A percentile compares a stretch with the other conserved stretches of the same genome.
Evolutionary conservation across 1,140 invertebrate genomes (phyloP).

Genomic region (Plectrocnemia conspersa): DNA sequence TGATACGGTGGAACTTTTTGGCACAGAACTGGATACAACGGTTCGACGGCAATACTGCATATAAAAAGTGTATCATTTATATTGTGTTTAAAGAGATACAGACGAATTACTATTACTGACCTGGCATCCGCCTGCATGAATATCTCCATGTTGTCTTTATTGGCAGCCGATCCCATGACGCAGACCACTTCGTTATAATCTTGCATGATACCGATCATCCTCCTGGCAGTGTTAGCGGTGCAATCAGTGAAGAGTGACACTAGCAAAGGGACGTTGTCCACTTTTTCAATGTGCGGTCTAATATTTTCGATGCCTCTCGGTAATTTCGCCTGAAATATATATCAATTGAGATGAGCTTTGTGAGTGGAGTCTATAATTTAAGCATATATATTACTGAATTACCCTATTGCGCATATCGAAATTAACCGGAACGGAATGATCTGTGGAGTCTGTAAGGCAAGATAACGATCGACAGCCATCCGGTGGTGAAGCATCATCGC

Average conservation of each 20-base stretch:
- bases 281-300: conserved; percentile 87
- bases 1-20: conserved; percentile 51
- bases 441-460: conserved; percentile 80
- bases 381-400: conserved; percentile 37
- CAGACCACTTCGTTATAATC: conserved; percentile 92
- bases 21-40: conserved; percentile 71
- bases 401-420: conserved; percentile 91
- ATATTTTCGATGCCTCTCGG: conserved; percentile 96
- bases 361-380: not conserved
- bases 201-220: conserved; percentile 95
- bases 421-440: conserved; percentile 81
- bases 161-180: conserved; percentile 81
- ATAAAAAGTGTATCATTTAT: conserved; percentile 5
- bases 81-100: too few relatives aligned
- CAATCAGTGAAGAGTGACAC: conserved; percentile 97
- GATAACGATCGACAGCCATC: conserved; percentile 76
- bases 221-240: conserved; percentile 75
- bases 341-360: not conserved
- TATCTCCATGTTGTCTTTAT: conserved; percentile 83
- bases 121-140: conserved; percentile 93
- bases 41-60: conserved; percentile 83
- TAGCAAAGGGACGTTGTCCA: conserved; percentile 94
- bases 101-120: too few relatives aligned
- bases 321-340: conserved; percentile 71
- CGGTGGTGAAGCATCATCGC: conserved; percentile 47